phyloP scores from a whole-genome alignment of 2,113 vertebrate species.

The Myanophis thanlyinensis region DNA sequence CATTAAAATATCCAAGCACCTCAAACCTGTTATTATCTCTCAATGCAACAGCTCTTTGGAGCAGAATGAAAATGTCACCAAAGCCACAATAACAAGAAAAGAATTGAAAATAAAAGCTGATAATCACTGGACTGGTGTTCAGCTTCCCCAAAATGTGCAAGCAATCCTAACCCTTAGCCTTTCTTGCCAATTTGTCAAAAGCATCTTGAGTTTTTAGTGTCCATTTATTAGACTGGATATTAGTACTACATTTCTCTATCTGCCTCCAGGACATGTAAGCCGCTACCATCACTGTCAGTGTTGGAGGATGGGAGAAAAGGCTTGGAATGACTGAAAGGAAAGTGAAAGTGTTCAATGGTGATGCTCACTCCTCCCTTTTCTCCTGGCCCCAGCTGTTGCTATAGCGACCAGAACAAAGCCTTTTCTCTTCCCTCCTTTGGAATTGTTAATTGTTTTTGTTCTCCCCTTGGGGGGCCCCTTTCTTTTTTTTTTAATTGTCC shows the following conservation, averaged over 20 bases:
- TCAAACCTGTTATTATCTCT: not conserved
- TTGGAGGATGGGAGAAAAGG: not conserved
- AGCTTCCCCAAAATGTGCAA: not conserved
- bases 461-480: slow-evolving; percentile 72
- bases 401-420: slow-evolving; percentile 91
- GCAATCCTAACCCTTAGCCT: not conserved
- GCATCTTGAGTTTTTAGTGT: not conserved
- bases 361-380: slow-evolving; percentile 52
- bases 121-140: not conserved
- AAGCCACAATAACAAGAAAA: not conserved
- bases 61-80: not conserved
- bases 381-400: slow-evolving; percentile 78
- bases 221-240: not conserved
- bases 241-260: not conserved
- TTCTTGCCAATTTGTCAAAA: not conserved
- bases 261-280: not conserved
- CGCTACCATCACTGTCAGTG: not conserved
- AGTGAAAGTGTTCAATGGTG: slow-evolving; percentile 64
- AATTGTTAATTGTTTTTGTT: slow-evolving; percentile 91
- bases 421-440: slow-evolving; percentile 85
- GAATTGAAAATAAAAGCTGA: not conserved
- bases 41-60: not conserved
- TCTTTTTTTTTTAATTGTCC: slow-evolving; percentile 90
- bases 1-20: not conserved
- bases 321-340: slow-evolving; percentile 61